Conservation (phyloP, 2,888 invertebrate species). For the Orthosia gothica region DNA sequence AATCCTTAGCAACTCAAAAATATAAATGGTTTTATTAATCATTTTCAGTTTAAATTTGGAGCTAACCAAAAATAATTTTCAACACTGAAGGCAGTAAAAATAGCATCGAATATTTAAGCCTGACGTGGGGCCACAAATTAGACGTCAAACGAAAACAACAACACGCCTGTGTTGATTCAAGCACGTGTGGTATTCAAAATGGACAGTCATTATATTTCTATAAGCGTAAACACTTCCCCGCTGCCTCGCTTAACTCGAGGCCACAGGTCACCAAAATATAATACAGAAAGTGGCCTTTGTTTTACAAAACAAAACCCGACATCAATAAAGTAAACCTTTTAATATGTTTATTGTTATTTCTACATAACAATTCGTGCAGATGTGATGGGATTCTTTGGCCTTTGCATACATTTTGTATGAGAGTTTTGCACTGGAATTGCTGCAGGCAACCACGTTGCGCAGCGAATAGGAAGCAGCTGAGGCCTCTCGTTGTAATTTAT, state of each 20-base stretch:
- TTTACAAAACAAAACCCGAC: slow-evolving; percentile 63
- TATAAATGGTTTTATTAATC: not conserved
- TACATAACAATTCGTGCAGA: slow-evolving; percentile 62
- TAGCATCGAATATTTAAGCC: not conserved
- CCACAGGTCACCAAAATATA: slow-evolving; percentile 57
- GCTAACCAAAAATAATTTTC: slow-evolving; percentile 1
- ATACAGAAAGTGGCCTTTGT: slow-evolving; percentile 66
- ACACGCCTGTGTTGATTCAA: too few relatives aligned
- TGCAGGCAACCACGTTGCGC: slow-evolving; percentile 33
- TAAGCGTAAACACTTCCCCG: slow-evolving; percentile 48
- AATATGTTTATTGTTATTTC: slow-evolving; percentile 69
- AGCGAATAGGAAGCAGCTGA: slow-evolving; percentile 25
- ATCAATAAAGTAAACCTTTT: slow-evolving; percentile 69
- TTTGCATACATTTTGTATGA: slow-evolving; percentile 62
- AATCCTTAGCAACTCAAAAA: not conserved
- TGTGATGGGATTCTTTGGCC: slow-evolving; percentile 60
- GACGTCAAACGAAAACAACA: slow-evolving; percentile 24
- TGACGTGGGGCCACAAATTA: not conserved
- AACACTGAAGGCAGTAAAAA: slow-evolving; percentile 3
- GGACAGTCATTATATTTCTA: slow-evolving; percentile 56
- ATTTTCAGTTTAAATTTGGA: not conserved
- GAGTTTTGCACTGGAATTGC: slow-evolving; percentile 54
- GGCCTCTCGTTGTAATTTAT: slow-evolving; percentile 39
- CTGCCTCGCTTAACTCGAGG: slow-evolving; percentile 34
- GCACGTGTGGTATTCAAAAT: too few relatives aligned